Evolutionary conservation across 2,888 invertebrate genomes (phyloP).

Genomic region (Sarcophaga subvicina): DNA sequence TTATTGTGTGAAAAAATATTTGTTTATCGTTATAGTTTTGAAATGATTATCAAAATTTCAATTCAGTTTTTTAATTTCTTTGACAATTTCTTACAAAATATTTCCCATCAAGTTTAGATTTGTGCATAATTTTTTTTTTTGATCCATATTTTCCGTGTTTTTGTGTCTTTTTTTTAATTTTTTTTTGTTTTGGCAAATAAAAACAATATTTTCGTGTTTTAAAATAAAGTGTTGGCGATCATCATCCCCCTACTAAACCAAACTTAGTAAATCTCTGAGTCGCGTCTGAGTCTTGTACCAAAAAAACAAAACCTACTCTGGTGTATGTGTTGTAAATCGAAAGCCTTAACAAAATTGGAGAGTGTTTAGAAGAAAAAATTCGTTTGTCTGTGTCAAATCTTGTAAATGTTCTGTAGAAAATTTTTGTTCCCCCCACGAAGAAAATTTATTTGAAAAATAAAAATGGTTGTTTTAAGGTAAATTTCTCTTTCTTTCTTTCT

Average conservation of each 20-base stretch:
- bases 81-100: neutral
- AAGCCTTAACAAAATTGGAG: neutral
- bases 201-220: neutral
- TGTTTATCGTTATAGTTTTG: neutral
- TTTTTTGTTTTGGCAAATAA: too few species aligned
- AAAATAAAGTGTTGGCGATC: too few species aligned
- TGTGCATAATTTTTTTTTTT: neutral
- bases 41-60: neutral
- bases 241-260: too few species aligned
- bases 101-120: neutral
- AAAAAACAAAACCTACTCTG: too few species aligned
- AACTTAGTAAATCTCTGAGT: too few species aligned
- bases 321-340: too few species aligned
- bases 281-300: too few species aligned
- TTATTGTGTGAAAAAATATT: neutral
- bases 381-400: neutral
- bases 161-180: neutral
- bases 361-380: neutral
- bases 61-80: neutral
- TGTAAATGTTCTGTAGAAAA: neutral
- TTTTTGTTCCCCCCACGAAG: neutral
- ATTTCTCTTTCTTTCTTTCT: neutral
- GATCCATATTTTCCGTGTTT: neutral
- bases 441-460: neutral
- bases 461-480: neutral